These are phyloP conservation scores for Lytechinus pictus DNA, from an alignment of 35 echinoderm and acorn worm species.

Conservation along the genomic window DNA sequence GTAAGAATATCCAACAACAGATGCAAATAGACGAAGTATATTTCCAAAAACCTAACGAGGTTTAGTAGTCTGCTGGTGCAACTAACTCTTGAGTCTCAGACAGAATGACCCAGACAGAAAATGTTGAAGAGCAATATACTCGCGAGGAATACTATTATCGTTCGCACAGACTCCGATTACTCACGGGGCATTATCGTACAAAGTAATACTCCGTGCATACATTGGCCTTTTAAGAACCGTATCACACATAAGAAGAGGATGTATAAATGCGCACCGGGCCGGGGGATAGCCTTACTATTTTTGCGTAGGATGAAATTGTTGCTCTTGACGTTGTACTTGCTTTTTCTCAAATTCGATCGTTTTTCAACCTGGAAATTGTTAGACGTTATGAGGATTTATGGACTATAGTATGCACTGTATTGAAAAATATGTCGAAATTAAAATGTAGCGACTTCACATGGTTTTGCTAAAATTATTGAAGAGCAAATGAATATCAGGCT, in stretches of 20 bases:
- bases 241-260: neutral
- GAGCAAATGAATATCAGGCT: too few relatives aligned
- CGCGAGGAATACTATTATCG: neutral
- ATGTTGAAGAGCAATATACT: constrained; percentile 17
- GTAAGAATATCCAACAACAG: neutral
- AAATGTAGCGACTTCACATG: too few relatives aligned
- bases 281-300: neutral
- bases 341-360: too few relatives aligned
- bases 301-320: neutral
- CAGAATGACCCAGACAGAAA: neutral
- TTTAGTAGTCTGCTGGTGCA: neutral
- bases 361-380: too few relatives aligned
- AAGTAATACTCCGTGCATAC: neutral
- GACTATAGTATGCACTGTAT: too few relatives aligned
- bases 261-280: neutral
- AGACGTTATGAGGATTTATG: too few relatives aligned
- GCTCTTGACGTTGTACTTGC: neutral
- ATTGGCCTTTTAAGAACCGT: neutral
- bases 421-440: too few relatives aligned
- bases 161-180: neutral
- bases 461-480: too few relatives aligned
- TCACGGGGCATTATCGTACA: neutral
- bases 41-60: neutral
- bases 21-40: neutral
- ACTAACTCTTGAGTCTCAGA: neutral